A percentile compares a stretch with the other conserved stretches of the same genome.
These are phyloP conservation scores for Autographa pulchrina DNA, from an alignment of 2,888 invertebrate species.

Conservation along the genomic window DNA sequence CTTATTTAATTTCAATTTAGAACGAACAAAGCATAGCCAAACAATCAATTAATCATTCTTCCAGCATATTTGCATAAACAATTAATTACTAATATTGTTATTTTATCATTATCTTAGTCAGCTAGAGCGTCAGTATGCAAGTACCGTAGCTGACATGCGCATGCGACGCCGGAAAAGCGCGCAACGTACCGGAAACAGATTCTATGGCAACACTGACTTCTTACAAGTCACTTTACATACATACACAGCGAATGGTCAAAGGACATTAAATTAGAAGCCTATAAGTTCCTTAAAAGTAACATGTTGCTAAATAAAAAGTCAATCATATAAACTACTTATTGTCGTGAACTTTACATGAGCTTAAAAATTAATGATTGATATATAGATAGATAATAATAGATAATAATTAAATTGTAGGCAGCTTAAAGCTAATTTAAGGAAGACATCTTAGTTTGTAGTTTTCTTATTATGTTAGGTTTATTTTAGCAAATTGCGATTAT, in stretches of 20 bases:
- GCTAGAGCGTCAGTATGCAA: neutral
- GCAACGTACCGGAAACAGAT: neutral
- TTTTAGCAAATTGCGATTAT: neutral
- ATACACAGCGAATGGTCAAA: neutral
- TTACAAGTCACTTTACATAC: neutral
- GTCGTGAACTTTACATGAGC: neutral
- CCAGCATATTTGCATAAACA: too few species aligned
- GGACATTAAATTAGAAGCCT: neutral
- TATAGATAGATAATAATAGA: too few species aligned
- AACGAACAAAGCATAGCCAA: too few species aligned
- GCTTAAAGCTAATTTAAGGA: neutral
- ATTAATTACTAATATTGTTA: neutral
- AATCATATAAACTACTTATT: neutral
- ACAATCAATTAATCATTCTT: too few species aligned
- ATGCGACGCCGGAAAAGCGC: constrained; percentile 6
- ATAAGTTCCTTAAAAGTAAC: neutral
- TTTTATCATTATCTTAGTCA: neutral
- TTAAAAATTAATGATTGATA: neutral
- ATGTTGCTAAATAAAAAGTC: neutral
- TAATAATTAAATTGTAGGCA: neutral
- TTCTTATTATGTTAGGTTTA: neutral
- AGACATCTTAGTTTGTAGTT: constrained; percentile 5
- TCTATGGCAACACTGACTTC: neutral
- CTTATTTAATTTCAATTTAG: too few species aligned
- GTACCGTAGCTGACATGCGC: neutral